These are phyloP conservation scores for Rotaria sp. DNA, from an alignment of 2,888 invertebrate species.

Conservation along the genomic window DNA sequence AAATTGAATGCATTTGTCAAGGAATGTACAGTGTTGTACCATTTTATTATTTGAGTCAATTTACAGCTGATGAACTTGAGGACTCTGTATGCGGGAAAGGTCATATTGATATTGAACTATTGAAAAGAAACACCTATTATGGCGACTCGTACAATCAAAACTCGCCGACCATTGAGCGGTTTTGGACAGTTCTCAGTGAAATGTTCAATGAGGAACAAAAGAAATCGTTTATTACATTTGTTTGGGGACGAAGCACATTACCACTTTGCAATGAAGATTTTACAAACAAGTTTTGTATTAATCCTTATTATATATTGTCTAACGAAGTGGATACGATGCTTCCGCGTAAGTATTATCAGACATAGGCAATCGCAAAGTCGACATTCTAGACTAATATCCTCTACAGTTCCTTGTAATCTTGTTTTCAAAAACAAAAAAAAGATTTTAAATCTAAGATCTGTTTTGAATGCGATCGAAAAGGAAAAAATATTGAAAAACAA, in stretches of 20 bases:
- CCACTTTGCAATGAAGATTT: not conserved
- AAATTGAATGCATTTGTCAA: not conserved
- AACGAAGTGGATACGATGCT: too few species aligned
- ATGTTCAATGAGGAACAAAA: not conserved
- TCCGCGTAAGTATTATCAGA: too few species aligned
- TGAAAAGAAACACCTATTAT: not conserved
- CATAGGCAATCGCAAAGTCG: too few species aligned
- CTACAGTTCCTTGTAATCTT: too few species aligned
- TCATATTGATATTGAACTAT: not conserved
- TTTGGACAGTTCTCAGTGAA: not conserved
- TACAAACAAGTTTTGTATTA: not conserved
- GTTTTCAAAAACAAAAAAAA: too few species aligned
- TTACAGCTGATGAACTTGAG: not conserved
- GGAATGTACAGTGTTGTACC: not conserved
- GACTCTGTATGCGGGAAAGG: not conserved
- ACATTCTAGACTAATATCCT: too few species aligned
- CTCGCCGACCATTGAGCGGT: not conserved
- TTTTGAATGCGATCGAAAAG: too few species aligned
- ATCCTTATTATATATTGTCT: too few species aligned
- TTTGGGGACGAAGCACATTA: not conserved
- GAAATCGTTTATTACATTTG: not conserved
- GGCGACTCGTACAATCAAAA: not conserved
- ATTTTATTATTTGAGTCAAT: not conserved
- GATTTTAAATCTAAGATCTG: too few species aligned
- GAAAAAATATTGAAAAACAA: too few species aligned